Conservation (phyloP, 1,140 invertebrate genomes). For the Tyrophagus putrescentiae region DNA sequence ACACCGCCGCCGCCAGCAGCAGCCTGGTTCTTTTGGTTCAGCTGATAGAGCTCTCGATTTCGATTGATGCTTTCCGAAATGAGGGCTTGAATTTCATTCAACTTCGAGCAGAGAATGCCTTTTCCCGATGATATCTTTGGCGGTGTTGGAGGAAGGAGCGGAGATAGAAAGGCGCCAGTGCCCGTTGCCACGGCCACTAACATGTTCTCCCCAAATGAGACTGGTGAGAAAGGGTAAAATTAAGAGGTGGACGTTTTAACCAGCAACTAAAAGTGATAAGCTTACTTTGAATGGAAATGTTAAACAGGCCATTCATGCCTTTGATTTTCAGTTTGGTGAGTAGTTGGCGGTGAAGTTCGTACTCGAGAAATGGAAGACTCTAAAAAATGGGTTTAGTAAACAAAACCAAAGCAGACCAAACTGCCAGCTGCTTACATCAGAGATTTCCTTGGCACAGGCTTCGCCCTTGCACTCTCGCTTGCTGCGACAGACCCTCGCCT, state of each 20-base stretch:
- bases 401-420: constrained; percentile 6
- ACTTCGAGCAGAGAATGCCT: constrained; percentile 25
- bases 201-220: constrained; percentile 71
- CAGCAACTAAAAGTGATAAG: neutral
- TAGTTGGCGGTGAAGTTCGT: constrained; percentile 78
- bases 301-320: constrained; percentile 84
- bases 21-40: constrained; percentile 13
- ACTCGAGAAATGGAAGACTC: constrained; percentile 76
- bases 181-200: constrained; percentile 48
- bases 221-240: constrained; percentile 27
- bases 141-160: constrained; percentile 47
- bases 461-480: constrained; percentile 66
- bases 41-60: constrained; percentile 27
- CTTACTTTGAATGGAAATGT: constrained; percentile 50
- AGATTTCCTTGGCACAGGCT: constrained; percentile 80
- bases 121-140: constrained; percentile 39
- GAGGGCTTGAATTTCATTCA: constrained; percentile 27
- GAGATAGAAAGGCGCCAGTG: constrained; percentile 61
- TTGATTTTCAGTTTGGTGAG: constrained; percentile 75
- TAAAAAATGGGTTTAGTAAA: constrained; percentile 17
- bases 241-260: neutral
- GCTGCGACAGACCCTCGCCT: constrained; percentile 51
- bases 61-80: constrained; percentile 27
- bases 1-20: neutral
- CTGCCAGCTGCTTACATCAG: constrained; percentile 37